phyloP scores from a whole-genome alignment of 1,140 invertebrate genomes.

The Camponotus pennsylvanicus region DNA sequence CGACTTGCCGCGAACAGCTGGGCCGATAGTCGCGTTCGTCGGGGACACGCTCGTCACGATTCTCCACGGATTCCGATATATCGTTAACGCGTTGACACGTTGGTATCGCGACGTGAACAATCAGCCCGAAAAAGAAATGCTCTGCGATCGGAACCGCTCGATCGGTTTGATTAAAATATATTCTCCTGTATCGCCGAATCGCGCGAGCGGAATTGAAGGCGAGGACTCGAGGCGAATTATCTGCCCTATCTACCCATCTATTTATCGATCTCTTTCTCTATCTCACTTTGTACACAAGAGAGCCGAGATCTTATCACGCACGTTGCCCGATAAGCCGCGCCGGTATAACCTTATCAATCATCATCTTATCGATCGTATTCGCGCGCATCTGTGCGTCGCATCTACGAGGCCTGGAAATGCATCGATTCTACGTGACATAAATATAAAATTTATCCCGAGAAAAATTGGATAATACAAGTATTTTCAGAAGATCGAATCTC shows the following conservation, averaged over 20 bases:
- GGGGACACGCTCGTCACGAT: conserved; percentile 10
- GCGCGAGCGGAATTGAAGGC: background rate
- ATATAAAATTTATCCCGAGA: background rate
- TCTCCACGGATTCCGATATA: background rate
- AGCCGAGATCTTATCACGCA: conserved; percentile 66
- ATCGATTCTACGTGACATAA: background rate
- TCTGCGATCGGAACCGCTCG: background rate
- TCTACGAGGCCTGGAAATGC: conserved; percentile 20
- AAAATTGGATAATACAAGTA: background rate
- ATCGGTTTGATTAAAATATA: conserved; percentile 36
- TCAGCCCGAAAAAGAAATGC: background rate
- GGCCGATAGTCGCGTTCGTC: background rate
- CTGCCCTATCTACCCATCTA: background rate
- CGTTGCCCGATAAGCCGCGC: conserved; percentile 67
- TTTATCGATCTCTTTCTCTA: background rate
- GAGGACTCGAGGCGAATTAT: conserved; percentile 25
- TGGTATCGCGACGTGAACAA: conserved; percentile 34
- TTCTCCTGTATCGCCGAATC: background rate
- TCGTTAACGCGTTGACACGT: background rate
- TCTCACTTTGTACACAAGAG: conserved; percentile 26
- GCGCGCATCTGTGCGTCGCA: conserved; percentile 39
- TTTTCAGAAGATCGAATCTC: background rate
- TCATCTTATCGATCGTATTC: conserved; percentile 72
- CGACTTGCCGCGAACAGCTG: background rate
- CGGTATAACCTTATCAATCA: conserved; percentile 51